These are phyloP conservation scores for Sesamia inferens DNA, from an alignment of 2,888 invertebrate genomes.

Conservation along the genomic window DNA sequence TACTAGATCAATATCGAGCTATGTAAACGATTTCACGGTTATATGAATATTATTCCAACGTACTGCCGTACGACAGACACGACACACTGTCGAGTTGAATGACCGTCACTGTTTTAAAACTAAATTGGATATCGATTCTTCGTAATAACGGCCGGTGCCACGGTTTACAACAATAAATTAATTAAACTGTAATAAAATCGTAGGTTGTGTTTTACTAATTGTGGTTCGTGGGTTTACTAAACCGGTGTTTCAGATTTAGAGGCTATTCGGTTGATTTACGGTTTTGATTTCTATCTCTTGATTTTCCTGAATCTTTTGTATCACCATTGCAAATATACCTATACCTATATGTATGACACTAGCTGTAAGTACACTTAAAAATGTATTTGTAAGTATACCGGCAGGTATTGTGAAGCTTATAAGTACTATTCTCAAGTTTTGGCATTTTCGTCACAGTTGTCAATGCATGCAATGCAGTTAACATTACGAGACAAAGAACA, in stretches of 20 bases:
- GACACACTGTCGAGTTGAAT: conserved; percentile 65
- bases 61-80: conserved; percentile 52
- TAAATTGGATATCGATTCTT: conserved; percentile 61
- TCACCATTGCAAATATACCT: neutral
- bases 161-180: conserved; percentile 26
- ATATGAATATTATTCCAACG: conserved; percentile 58
- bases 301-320: neutral
- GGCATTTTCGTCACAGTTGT: too few relatives aligned
- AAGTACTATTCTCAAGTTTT: neutral
- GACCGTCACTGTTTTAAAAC: conserved; percentile 66
- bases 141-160: conserved; percentile 46
- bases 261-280: neutral
- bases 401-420: neutral
- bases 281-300: conserved; percentile 4
- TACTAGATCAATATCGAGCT: conserved; percentile 61
- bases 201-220: neutral
- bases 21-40: conserved; percentile 57
- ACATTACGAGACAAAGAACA: too few relatives aligned
- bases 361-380: too few relatives aligned
- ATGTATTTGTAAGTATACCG: neutral
- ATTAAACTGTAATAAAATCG: conserved; percentile 9
- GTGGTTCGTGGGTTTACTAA: neutral
- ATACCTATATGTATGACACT: neutral
- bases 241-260: neutral
- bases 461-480: too few relatives aligned